Evolutionary conservation across 2,888 invertebrate genomes (phyloP), one percentile per base, ranked within the genome.

Genomic region (Steromphala cineraria): DNA sequence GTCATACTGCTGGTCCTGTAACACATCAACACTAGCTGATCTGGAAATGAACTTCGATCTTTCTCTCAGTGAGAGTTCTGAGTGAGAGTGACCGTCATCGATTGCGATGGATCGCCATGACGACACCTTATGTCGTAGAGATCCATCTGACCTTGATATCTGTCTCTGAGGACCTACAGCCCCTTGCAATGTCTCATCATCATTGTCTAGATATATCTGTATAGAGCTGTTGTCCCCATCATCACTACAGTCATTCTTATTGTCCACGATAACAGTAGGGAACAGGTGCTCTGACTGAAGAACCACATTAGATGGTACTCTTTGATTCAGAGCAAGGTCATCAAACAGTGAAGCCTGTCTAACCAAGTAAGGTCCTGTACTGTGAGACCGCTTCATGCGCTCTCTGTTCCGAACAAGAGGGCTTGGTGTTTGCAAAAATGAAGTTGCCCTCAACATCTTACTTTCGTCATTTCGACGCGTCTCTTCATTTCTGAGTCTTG

Each of bases 121-220:
- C 10, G 36, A 36, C 28, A 40, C 40, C 36, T 46, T 46, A 13
- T 46, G 46, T 46, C 46, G 46, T 46, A 46, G 19, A 36, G 71
- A 71, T 7, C 71, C 71, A 19, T 36, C 71, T 3, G 71, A 71
- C n/a, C 36, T 71, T 36, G 71, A 71, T 13, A 71, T 17, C 19
- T 71, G 71, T 71, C 40, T 71, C 2, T 36, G 36, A 28, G 62
- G 62, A 21, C 53, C 67, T 4, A 52, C 21, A 5, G n/a, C 36
- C 36, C 53, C 53, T 13, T 4, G 10, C 21, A 52, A 53, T n/a
- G n/a, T 75, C 52, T 75, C 52, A 19, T 78, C 80, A 15, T 79
- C 75, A 7, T 81, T 81, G 46, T 76, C 46, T 0, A 80, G 81
- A 31, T 81, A 83, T 31, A 83, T 80, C 53, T 83, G 82, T 36